Base-by-base conservation (phyloP, 2,888 invertebrate genomes). In the Epinotia brunnichana region DNA sequence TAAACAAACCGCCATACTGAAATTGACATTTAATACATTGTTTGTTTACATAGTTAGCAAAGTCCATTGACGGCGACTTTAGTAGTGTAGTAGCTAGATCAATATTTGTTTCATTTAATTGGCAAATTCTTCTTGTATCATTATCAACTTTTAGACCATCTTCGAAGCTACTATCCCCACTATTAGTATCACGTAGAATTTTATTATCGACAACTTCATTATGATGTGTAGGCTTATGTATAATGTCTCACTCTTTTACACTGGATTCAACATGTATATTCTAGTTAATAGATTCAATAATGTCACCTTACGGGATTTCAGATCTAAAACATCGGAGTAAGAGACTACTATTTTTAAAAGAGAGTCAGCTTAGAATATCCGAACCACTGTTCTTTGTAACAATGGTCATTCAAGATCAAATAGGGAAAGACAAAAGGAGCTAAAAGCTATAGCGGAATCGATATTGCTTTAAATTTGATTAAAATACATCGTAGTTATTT, bases 151-250 rank as follows among this genome's bases (percentile, higher is more conserved):
- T 2, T 24, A 19, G 2, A 15, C 35, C 41, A 60, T 35, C 53
- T 2, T 41, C 21, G 21, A 64, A 54, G 41, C 66, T 72, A 24
- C 11, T 59, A 63, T 73, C 68, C 62, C 68, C 63, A 73, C 63
- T 73, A 15, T 53, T 63, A 73, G 62, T 11, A 59, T 69, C 73
- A 73, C 68, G 68, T 73, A 73, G 73, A 63, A 69, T 73, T 73
- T 73, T 73, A 73, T 73, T 69, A 69, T 72, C 72, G 24, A 61
- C 53, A 66, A 66, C 17, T 72, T 68, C 67, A 68, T 62, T 56
- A 70, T 51, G 3, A 64, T 70, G 61, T 54, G 67, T 72, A 72
- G 54, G 48, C 21, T 51, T 66, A 56, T 54, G 11, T 71, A 54
- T 53, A 61, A 61, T 35, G 44, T 72, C 59, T 68, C 67, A 62